phyloP scores from a whole-genome alignment of 2,797 vertebrate genomes.

The Silurus aristotelis region DNA sequence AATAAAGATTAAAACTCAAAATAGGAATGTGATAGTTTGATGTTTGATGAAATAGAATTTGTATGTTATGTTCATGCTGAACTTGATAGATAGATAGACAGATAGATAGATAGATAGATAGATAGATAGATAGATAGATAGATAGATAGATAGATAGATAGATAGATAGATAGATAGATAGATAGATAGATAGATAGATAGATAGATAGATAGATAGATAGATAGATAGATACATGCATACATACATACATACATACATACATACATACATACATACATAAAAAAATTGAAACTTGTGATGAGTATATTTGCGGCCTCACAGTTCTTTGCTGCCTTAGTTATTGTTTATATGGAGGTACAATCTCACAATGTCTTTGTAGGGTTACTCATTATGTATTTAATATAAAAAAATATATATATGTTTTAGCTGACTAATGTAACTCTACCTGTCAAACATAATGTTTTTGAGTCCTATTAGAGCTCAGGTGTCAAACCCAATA shows the following conservation, averaged over 20 bases:
- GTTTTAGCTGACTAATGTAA: background rate
- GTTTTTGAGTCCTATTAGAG: constrained; percentile 1
- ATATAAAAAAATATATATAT: too few species aligned
- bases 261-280: too few species aligned
- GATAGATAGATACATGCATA: too few species aligned
- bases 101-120: too few species aligned
- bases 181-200: too few species aligned
- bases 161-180: too few species aligned
- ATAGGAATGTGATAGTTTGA: constrained; percentile 1
- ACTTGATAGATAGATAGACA: background rate
- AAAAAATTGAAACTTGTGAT: too few species aligned
- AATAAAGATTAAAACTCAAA: constrained; percentile 17
- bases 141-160: too few species aligned
- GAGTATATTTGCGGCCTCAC: background rate
- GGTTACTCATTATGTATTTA: background rate
- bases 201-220: too few species aligned
- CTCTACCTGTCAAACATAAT: background rate
- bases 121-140: too few species aligned
- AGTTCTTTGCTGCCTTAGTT: background rate
- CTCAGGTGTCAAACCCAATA: background rate
- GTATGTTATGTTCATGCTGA: background rate
- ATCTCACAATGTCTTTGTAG: background rate
- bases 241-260: rapidly evolving
- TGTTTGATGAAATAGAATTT: background rate
- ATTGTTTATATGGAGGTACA: background rate